Evolutionary conservation across 2,113 vertebrate species (phyloP), one percentile per base, ranked within the genome.

Genomic region (Alligator sinensis): DNA sequence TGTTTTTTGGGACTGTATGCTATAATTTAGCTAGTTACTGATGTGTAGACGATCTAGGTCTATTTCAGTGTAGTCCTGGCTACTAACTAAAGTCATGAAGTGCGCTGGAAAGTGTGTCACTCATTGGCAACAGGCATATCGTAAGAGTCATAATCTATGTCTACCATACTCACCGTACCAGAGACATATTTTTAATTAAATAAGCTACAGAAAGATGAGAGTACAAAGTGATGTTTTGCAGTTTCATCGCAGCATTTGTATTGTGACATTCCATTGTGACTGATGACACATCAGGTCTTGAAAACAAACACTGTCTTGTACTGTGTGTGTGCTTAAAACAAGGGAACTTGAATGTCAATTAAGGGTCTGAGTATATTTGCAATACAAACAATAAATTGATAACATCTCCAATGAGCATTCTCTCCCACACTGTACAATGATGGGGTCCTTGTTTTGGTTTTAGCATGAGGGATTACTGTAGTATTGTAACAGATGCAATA

Each of bases 11-110:
- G 72, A 47, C 80, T 19, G 63, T 72, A 1, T 57, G 19, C 68
- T 59, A 3, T 38, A 9, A 62, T 19, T 27, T 55, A 21, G 0
- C 0, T 12, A 68, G 2, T 86, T 85, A 77, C 28, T 79, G 2
- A 4, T 30, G 1, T 11, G 9, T n/a, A 81, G 54, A 15, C 6
- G 25, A 9, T 19, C 28, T 1, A 80, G 7, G 4, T 55, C 0
- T 68, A 38, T 61, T 82, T 87, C 12, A 38, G 60, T 84, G 61
- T 4, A 38, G 82, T 94, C 12, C 66, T 66, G 55, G 47, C 63
- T n/a, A 70, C 8, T 12, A 22, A 5, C n/a, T 78, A 28, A 3
- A 70, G 17, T 58, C 34, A 47, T 47, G 47, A 47, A 47, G 47
- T 47, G 47, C 47, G 9, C 19, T 57, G 0, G 1, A 62, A 66